These are phyloP conservation scores for Saxicola maurus DNA, from an alignment of 2,797 vertebrate species.

Conservation along the genomic window DNA sequence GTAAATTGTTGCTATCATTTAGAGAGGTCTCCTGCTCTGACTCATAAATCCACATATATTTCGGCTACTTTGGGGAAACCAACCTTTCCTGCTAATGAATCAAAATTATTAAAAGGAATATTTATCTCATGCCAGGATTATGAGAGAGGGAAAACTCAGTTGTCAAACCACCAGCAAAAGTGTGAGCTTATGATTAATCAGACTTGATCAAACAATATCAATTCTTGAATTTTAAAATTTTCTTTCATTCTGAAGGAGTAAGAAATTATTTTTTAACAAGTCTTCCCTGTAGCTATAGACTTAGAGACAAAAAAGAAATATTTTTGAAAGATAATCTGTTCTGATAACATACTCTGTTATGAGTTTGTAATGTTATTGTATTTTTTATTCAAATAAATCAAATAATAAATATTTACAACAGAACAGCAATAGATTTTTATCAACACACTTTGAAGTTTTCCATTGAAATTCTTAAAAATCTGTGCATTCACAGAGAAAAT, in stretches of 20 bases:
- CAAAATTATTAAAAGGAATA: constrained; percentile 37
- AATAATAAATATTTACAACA: neutral
- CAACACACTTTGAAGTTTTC: neutral
- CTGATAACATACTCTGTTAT: neutral
- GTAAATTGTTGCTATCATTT: constrained; percentile 61
- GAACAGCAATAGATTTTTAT: neutral
- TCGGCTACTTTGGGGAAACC: constrained; percentile 16
- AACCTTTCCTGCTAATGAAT: constrained; percentile 38
- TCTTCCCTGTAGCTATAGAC: neutral
- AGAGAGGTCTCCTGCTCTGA: constrained; percentile 42
- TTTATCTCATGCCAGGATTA: constrained; percentile 22
- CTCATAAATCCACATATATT: constrained; percentile 51
- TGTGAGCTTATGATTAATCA: neutral
- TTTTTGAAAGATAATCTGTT: neutral
- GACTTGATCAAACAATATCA: neutral
- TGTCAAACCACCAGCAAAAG: neutral
- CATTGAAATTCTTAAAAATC: neutral
- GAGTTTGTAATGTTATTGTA: neutral
- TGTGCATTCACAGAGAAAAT: neutral
- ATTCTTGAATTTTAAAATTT: neutral
- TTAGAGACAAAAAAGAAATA: neutral
- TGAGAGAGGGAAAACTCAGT: neutral
- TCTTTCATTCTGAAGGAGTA: neutral
- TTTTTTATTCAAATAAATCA: neutral
- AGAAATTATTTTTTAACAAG: neutral